These are phyloP conservation scores for Acanthoscelides obtectus DNA, from an alignment of 2,888 invertebrate genomes.

Conservation along the genomic window DNA sequence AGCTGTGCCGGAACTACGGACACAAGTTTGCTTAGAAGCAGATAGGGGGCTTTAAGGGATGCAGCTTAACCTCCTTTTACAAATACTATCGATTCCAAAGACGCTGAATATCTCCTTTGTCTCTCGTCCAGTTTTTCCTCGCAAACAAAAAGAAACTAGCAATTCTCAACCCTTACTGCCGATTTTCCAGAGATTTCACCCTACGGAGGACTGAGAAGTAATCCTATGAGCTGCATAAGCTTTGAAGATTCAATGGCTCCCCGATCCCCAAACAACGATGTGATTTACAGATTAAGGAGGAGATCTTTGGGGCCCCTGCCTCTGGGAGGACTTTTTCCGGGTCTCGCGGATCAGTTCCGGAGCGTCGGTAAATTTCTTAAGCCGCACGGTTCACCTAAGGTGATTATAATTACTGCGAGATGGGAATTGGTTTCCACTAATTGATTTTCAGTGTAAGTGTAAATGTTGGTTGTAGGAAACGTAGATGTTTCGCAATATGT, in stretches of 20 bases:
- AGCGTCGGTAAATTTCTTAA: background rate
- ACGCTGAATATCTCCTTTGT: background rate
- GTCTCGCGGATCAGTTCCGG: background rate
- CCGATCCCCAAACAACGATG: background rate
- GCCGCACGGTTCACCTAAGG: background rate
- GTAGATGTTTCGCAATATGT: no score
- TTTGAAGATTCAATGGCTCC: constrained; percentile 1
- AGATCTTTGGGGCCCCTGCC: background rate
- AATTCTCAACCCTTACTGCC: background rate
- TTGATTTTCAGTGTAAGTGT: background rate
- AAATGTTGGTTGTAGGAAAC: no score
- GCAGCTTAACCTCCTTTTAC: background rate
- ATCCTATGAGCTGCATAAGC: background rate
- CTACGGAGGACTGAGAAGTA: background rate
- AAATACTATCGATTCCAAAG: background rate
- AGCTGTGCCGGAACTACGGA: no score
- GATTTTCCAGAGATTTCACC: background rate
- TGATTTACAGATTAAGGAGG: constrained; percentile 4
- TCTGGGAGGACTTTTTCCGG: background rate
- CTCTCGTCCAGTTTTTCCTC: background rate
- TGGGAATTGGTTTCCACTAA: background rate
- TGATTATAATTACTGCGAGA: background rate
- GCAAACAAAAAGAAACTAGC: background rate
- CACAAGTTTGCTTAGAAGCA: no score
- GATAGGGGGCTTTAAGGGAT: no score